Evolutionary conservation across 2,113 vertebrate genomes (phyloP).

Genomic region (Azemiops feae): DNA sequence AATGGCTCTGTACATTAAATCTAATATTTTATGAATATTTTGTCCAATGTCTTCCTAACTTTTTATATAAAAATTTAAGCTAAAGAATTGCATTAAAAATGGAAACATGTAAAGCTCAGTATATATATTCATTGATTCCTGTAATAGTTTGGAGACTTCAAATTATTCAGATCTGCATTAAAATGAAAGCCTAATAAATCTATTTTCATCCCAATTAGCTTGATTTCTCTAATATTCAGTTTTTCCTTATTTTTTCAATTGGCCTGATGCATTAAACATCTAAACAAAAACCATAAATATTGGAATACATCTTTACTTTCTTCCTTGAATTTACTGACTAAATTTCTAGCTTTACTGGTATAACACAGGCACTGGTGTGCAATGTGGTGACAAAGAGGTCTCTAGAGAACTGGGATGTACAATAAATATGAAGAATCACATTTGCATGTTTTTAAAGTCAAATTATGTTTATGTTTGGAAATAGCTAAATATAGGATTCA

Average conservation of each 20-base stretch:
- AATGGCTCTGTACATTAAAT: background rate
- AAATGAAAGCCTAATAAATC: background rate
- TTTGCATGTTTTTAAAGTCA: background rate
- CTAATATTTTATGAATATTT: background rate
- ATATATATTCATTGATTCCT: background rate
- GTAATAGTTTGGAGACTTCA: background rate
- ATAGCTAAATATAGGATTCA: constrained; percentile 4
- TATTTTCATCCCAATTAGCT: background rate
- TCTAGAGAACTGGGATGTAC: constrained; percentile 26
- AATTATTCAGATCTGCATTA: background rate
- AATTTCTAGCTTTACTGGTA: constrained; percentile 8
- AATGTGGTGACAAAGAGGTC: constrained; percentile 22
- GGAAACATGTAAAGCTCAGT: background rate
- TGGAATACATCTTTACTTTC: background rate
- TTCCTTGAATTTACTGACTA: background rate
- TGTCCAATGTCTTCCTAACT: background rate
- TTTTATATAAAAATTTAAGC: background rate
- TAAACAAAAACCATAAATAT: background rate
- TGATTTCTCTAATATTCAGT: background rate
- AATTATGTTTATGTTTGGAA: constrained; percentile 10
- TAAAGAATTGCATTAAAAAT: background rate
- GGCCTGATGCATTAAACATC: background rate
- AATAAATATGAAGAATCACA: background rate
- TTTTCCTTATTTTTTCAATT: background rate
- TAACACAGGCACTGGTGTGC: constrained; percentile 20